Evolutionary conservation across 2,113 vertebrate species (phyloP), one percentile per base, ranked within the genome.

Genomic region (Tor tambroides): DNA sequence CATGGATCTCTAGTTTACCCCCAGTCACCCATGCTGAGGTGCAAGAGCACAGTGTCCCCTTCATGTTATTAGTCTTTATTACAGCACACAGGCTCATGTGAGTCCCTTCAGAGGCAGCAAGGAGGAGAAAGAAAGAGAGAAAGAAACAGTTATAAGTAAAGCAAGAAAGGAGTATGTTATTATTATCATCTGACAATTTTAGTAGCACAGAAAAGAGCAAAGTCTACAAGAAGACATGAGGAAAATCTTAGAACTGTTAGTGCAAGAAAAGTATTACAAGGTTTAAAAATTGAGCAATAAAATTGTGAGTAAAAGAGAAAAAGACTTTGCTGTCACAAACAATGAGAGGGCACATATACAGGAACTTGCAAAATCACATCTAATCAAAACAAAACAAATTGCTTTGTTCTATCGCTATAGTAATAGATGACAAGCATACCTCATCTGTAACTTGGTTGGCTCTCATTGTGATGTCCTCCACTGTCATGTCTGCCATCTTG

Each of bases 371-470:
- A 74, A 15, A 32, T 78, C 5, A 7, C 21, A 86, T 43, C 23
- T 38, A n/a, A 32, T 17, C 32, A 72, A 26, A 74, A 49, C 17
- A 59, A 8, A 54, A 51, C 6, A 1, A 54, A n/a, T 32, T 61
- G 35, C 17, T 41, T 71, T 41, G 5, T 41, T 41, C 30, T 0
- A 30, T 71, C 72, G 6, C 6, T n/a, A 75, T 21, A 8, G 77
- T 78, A 80, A 87, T 17, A 56, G 41, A 77, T 11, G 46, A 51
- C 11, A 21, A 26, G 19, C 56, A 43, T 95, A 99, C 98, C 96
- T 99, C 98, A 92, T 99, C 98, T 0, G 98, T 98, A 93, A 99
- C 94, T 90, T 98, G 96, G 93, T 98, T 95, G 91, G 97, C 97
- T 88, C 91, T 95, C 67, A 93, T 75, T 56, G 97, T 94, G 69